Evolutionary conservation across 2,797 vertebrate species (phyloP), one percentile per base, ranked within the genome.

Genomic region (Oryzias dopingdopingensis): DNA sequence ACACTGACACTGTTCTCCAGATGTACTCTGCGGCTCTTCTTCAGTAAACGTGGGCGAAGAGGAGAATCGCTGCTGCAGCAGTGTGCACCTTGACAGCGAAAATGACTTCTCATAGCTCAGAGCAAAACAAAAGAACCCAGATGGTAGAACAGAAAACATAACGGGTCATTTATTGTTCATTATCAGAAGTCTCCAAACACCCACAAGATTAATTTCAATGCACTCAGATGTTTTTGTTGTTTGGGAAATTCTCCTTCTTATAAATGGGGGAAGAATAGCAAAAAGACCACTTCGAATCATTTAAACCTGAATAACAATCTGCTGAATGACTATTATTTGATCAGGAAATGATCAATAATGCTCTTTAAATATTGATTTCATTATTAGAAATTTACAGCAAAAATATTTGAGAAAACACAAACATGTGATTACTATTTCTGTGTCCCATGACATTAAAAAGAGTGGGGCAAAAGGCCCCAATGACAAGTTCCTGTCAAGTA

Each of bases 141-240:
- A 67, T 69, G n/a, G 26, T 51, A 49, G 46, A 16, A 1, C 32
- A 50, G 42, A 65, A 50, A 65, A 17, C 60, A 50, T 32, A 46
- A 62, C 42, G 70, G 56, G 17, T 44, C 18, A 80, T 77, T 79
- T 59, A 70, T 75, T 76, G 70, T 80, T 78, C 42, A 77, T 75
- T 32, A 74, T 67, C 45, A 37, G 49, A 49, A 48, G 37, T 32
- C 46, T 50, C 43, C 41, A 26, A 22, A 40, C 59, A 58, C 55
- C 13, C 14, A 52, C 42, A 65, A 48, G 43, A 71, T 45, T 56
- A 40, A 8, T 63, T 59, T 65, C 74, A 76, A 76, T 14, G 52
- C 24, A 48, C 50, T 40, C 8, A 40, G 15, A 49, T 0, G 10
- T 18, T 56, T 56, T 2, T 2, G 5, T 26, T 6, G 32, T 37